A percentile compares a stretch with the other conserved stretches of the same genome.
These are phyloP conservation scores for Drosophila parabipectinata DNA, from an alignment of 1,140 invertebrate genomes.

Conservation along the genomic window DNA sequence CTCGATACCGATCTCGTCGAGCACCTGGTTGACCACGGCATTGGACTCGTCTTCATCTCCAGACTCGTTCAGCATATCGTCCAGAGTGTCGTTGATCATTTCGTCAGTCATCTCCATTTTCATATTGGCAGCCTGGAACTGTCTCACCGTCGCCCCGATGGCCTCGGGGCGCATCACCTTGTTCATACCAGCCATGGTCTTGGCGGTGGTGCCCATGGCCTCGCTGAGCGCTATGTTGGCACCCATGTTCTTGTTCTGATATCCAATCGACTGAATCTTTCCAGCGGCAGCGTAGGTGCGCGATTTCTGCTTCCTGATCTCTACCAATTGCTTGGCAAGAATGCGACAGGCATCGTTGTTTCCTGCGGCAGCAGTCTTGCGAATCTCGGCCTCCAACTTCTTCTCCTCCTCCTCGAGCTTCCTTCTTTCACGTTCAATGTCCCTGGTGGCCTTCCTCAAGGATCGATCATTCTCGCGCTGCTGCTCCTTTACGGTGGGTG, in stretches of 20 bases:
- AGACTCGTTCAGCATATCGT: slow-evolving; percentile 94
- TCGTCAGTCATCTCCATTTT: slow-evolving; percentile 98
- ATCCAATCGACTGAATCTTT: slow-evolving; percentile 91
- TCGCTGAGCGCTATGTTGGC: slow-evolving; percentile 93
- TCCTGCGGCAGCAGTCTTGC: slow-evolving; percentile 93
- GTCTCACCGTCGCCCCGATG: slow-evolving; percentile 91
- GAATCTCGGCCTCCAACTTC: slow-evolving; percentile 95
- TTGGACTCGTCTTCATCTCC: slow-evolving; percentile 96
- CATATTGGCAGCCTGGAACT: slow-evolving; percentile 92
- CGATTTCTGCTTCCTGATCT: slow-evolving; percentile 94
- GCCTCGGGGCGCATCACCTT: slow-evolving; percentile 94
- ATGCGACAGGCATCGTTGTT: slow-evolving; percentile 93
- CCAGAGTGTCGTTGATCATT: slow-evolving; percentile 96
- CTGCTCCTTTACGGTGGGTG: slow-evolving; percentile 88
- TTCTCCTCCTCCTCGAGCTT: slow-evolving; percentile 95
- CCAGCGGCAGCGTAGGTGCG: slow-evolving; percentile 91
- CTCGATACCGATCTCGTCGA: slow-evolving; percentile 98
- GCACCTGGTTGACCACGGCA: slow-evolving; percentile 92
- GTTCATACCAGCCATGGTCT: slow-evolving; percentile 95
- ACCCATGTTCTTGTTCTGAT: slow-evolving; percentile 94
- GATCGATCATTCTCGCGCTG: slow-evolving; percentile 92
- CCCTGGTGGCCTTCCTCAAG: slow-evolving; percentile 91
- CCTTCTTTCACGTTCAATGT: slow-evolving; percentile 92
- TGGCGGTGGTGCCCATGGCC: slow-evolving; percentile 93
- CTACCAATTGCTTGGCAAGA: slow-evolving; percentile 94